Base-by-base conservation (phyloP, 2,113 vertebrate genomes). In the Osmerus eperlanus region DNA sequence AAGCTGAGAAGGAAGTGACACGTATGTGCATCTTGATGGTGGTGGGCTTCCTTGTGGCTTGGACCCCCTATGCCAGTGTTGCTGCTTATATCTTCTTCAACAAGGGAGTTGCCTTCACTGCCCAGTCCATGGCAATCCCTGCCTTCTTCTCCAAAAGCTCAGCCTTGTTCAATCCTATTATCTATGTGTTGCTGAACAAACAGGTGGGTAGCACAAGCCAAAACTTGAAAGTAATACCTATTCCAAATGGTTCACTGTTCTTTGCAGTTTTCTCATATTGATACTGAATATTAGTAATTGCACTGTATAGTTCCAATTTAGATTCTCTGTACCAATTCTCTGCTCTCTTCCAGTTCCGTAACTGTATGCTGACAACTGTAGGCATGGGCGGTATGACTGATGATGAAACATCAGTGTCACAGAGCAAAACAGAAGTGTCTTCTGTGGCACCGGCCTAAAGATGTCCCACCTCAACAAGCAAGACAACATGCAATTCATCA, bases 271-370 rank as follows among this genome's bases (percentile, higher is more conserved):
- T 47, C 41, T 47, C 9, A 47, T 12, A 47, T 47, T 47, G 41
- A 0, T 47, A 47, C 41, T 12, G 9, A 47, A 47, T 9, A 47
- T 47, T 47, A 9, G 7, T 47, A 11, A 47, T 47, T 5, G 9
- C 41, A 63, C 81, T 94, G 0, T 0, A 93, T 23, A 84, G 95
- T 84, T 95, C 93, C 85, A 95, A 2, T 47, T 47, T 1, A 47
- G 41, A 94, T 84, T 94, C 95, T 0, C 87, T 96, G 83, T 95
- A 96, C 83, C 96, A 94, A 78, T 91, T 94, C 2, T 79, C 94
- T 55, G 90, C 96, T 93, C 95, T 95, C 78, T 95, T 92, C 64
- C 82, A 94, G 92, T 95, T 96, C 89, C 93, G 94, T 70, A 92
- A 89, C 90, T 94, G 93, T 87, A 94, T 95, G 94, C 71, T 95